These are phyloP conservation scores for Brachypteracias leptosomus DNA, from an alignment of 2,113 vertebrate genomes.

Conservation along the genomic window DNA sequence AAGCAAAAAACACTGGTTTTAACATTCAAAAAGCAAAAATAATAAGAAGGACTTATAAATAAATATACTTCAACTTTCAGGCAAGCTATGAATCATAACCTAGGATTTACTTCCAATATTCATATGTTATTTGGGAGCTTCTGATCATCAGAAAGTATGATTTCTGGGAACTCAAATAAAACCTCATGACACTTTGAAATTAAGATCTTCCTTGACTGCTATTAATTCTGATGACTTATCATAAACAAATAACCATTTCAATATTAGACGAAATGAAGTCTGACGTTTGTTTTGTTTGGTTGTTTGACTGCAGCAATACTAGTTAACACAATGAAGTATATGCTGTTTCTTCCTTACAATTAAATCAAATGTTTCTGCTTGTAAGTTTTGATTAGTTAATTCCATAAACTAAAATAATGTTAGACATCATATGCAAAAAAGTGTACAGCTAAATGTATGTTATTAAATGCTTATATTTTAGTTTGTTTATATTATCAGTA, in stretches of 20 bases:
- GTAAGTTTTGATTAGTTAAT: background rate
- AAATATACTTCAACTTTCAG: background rate
- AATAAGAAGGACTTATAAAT: background rate
- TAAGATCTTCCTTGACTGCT: background rate
- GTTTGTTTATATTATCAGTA: background rate
- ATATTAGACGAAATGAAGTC: background rate
- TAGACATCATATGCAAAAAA: background rate
- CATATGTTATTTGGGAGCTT: background rate
- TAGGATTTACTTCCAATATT: background rate
- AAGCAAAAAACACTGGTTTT: accelerated
- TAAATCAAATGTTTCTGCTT: background rate
- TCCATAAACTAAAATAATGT: background rate
- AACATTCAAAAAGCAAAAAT: background rate
- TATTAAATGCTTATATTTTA: background rate
- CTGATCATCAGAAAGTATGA: background rate
- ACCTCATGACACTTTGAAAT: background rate
- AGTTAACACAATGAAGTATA: background rate
- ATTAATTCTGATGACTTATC: background rate
- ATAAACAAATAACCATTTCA: background rate
- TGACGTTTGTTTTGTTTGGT: accelerated
- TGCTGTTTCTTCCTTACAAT: background rate
- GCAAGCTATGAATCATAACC: background rate
- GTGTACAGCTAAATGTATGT: background rate
- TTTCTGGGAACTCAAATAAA: background rate
- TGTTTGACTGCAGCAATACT: background rate